Conservation (phyloP, 2,113 vertebrate species). For the Raja brachyura region DNA sequence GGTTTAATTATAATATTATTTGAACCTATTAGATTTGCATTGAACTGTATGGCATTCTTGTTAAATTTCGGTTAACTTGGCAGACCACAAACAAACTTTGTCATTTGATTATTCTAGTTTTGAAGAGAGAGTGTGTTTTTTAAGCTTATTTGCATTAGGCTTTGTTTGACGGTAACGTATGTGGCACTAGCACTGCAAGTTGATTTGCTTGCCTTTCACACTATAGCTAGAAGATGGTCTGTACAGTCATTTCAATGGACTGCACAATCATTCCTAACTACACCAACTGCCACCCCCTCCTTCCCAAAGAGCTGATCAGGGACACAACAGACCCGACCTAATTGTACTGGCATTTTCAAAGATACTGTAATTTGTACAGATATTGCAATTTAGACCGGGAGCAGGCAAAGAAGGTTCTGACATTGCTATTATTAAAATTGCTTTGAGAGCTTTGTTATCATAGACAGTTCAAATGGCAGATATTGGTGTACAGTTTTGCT, state of each 20-base stretch:
- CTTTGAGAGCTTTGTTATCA: conserved; percentile 77
- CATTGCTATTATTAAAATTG: conserved; percentile 92
- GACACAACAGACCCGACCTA: conserved; percentile 78
- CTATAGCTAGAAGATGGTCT: conserved; percentile 68
- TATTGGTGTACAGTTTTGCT: conserved; percentile 36
- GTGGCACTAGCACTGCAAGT: conserved; percentile 76
- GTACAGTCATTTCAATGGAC: conserved; percentile 65
- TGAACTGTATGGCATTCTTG: conserved; percentile 15
- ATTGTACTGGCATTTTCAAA: conserved; percentile 84
- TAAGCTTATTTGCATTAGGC: conserved; percentile 80
- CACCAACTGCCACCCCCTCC: conserved; percentile 33
- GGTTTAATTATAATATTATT: conserved; percentile 19
- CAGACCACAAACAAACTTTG: conserved; percentile 74
- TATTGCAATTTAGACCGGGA: conserved; percentile 89
- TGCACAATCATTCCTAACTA: conserved; percentile 67
- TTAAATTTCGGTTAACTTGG: conserved; percentile 67
- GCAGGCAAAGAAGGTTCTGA: conserved; percentile 85
- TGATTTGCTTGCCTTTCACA: conserved; percentile 61
- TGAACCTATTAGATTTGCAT: conserved; percentile 9
- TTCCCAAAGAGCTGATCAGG: conserved; percentile 65
- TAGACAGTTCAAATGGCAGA: conserved; percentile 63
- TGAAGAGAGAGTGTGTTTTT: conserved; percentile 78
- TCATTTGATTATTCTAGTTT: conserved; percentile 73
- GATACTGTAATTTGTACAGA: conserved; percentile 88
- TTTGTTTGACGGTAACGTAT: conserved; percentile 80